A percentile compares a stretch with the other conserved stretches of the same genome.
Conservation (phyloP, 2,888 invertebrate genomes). For the Cephalotes varians region DNA sequence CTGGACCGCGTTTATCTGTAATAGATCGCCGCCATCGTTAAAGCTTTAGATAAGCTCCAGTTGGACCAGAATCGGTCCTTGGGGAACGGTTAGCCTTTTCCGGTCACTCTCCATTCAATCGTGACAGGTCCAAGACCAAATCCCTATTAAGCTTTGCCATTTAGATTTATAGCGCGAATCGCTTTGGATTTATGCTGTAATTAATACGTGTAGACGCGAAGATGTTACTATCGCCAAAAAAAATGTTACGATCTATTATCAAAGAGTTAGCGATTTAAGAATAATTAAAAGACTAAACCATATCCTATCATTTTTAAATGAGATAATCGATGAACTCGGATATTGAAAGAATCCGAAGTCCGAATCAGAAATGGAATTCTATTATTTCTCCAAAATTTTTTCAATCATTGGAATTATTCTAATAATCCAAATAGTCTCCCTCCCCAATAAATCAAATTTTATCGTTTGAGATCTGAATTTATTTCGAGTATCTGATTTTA, state of each 20-base stretch:
- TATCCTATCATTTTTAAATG: background rate
- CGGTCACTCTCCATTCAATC: constrained; percentile 78
- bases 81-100: constrained; percentile 80
- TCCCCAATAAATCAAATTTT: background rate
- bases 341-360: background rate
- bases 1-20: constrained; percentile 80
- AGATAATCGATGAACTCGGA: background rate
- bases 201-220: background rate
- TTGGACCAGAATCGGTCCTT: constrained; percentile 60
- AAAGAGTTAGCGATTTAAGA: too few species aligned
- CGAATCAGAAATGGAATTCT: background rate
- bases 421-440: background rate
- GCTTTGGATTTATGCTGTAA: constrained; percentile 44
- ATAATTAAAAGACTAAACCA: background rate
- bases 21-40: constrained; percentile 80
- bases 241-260: background rate
- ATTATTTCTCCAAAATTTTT: background rate
- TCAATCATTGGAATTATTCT: background rate
- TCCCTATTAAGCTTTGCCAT: constrained; percentile 77
- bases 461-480: background rate
- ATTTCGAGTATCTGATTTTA: background rate
- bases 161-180: constrained; percentile 76
- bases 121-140: constrained; percentile 56
- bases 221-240: background rate
- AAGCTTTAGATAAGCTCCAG: constrained; percentile 76